phyloP scores from a whole-genome alignment of 2,797 vertebrate genomes.

The Dendrocincla tyrannina region DNA sequence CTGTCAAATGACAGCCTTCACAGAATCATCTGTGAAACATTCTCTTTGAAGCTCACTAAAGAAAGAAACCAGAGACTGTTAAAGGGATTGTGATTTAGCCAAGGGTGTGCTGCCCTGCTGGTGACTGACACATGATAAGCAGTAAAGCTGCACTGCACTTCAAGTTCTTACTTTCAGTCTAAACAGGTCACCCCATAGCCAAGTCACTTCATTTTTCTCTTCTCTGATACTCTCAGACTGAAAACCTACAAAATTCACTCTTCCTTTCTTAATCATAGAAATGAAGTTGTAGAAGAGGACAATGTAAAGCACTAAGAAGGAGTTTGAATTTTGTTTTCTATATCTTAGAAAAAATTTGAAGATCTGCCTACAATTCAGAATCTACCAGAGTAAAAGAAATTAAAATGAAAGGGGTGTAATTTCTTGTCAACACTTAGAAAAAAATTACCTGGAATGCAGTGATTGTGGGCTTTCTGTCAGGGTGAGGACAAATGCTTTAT shows the following conservation, averaged over 20 bases:
- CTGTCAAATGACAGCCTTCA: neutral
- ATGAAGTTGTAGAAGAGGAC: neutral
- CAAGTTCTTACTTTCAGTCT: conserved; percentile 17
- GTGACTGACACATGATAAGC: conserved; percentile 5
- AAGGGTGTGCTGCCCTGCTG: neutral
- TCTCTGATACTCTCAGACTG: neutral
- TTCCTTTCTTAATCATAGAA: neutral
- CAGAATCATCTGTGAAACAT: neutral
- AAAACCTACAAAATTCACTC: neutral
- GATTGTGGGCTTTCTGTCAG: neutral
- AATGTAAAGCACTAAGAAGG: neutral
- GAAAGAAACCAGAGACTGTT: neutral
- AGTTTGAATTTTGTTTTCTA: neutral
- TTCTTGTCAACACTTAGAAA: neutral
- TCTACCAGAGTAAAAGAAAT: neutral
- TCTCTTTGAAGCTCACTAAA: neutral
- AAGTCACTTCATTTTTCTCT: neutral
- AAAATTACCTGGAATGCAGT: neutral
- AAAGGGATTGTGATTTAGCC: neutral
- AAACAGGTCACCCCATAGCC: neutral
- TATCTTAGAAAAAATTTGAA: neutral
- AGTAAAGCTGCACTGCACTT: neutral
- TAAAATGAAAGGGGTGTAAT: neutral
- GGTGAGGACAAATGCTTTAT: neutral
- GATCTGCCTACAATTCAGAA: too few relatives aligned